phyloP scores from a whole-genome alignment of 1,140 invertebrate species.

The Drosophila carrolli region DNA sequence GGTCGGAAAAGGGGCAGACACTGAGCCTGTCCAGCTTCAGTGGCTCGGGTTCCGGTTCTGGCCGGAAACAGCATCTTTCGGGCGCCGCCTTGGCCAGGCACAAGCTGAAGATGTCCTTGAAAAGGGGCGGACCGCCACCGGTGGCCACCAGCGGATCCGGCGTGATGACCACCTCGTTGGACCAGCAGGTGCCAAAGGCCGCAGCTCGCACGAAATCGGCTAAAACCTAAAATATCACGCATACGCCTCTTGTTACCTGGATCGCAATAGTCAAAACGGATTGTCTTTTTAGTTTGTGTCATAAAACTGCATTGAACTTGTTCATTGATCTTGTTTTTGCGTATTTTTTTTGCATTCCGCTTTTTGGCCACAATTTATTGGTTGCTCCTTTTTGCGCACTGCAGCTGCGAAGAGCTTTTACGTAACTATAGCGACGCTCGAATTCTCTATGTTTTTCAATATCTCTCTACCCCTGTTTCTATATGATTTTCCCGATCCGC shows the following conservation, averaged over 20 bases:
- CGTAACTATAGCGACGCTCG: conserved; percentile 21
- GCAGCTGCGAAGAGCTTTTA: conserved; percentile 45
- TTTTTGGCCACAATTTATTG: conserved; percentile 37
- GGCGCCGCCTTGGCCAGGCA: conserved; percentile 65
- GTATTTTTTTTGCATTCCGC: conserved; percentile 41
- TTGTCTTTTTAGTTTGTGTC: conserved; percentile 49
- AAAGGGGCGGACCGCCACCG: conserved; percentile 72
- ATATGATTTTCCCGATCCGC: conserved; percentile 2
- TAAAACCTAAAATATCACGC: conserved; percentile 62
- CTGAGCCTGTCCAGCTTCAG: conserved; percentile 34
- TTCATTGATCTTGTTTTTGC: conserved; percentile 59
- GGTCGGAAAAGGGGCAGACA: conserved; percentile 41
- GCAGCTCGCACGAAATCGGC: conserved; percentile 40
- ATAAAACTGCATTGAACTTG: conserved; percentile 63
- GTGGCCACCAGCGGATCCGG: conserved; percentile 63
- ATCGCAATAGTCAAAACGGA: conserved; percentile 12
- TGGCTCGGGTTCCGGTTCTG: conserved; percentile 36
- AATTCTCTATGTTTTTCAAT: background rate
- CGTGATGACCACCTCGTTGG: conserved; percentile 67
- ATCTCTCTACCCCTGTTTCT: conserved; percentile 15
- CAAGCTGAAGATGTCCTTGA: conserved; percentile 77
- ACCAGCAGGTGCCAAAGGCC: conserved; percentile 64
- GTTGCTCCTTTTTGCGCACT: conserved; percentile 9
- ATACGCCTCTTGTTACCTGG: conserved; percentile 47
- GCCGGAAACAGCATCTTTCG: conserved; percentile 54